phyloP scores from a whole-genome alignment of 2,888 invertebrate genomes.

The Heteropelma amictum region DNA sequence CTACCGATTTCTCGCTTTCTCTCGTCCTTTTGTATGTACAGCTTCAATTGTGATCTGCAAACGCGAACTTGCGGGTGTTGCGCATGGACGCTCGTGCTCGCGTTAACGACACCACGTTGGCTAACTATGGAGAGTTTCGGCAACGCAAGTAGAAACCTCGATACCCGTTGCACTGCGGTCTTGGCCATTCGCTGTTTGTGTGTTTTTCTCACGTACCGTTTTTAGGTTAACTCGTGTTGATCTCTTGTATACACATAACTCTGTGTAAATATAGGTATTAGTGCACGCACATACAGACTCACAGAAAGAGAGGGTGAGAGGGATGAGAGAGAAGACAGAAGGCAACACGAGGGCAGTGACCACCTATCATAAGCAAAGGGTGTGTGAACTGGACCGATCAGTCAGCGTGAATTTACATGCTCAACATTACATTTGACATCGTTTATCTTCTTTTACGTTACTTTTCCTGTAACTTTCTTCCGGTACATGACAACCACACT shows the following conservation, averaged over 20 bases:
- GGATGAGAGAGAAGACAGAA: neutral
- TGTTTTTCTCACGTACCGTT: neutral
- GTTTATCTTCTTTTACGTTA: neutral
- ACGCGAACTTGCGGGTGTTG: conserved; percentile 45
- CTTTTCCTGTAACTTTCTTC: no score
- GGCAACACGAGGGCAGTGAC: conserved; percentile 7
- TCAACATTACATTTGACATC: conserved; percentile 1
- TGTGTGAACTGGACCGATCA: conserved; percentile 6
- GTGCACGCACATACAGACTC: no score
- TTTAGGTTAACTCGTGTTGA: conserved; percentile 7
- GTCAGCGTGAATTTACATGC: conserved; percentile 18
- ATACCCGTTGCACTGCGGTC: conserved; percentile 1
- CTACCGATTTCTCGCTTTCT: conserved; percentile 16
- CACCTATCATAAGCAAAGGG: neutral
- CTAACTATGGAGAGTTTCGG: conserved; percentile 56
- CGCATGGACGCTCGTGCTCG: conserved; percentile 46
- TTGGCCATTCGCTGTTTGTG: neutral
- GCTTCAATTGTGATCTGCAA: conserved; percentile 41
- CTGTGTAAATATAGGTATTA: conserved; percentile 25
- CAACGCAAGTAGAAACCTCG: conserved; percentile 39
- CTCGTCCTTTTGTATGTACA: conserved; percentile 11
- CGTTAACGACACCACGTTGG: conserved; percentile 45
- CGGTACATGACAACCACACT: no score
- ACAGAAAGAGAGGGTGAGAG: neutral
- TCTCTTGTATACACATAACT: conserved; percentile 1